Percentiles rank a stretch among this genome's conserved stretches.
Conservation (phyloP, 1,140 invertebrate species). For the Dendrolimus kikuchii region DNA sequence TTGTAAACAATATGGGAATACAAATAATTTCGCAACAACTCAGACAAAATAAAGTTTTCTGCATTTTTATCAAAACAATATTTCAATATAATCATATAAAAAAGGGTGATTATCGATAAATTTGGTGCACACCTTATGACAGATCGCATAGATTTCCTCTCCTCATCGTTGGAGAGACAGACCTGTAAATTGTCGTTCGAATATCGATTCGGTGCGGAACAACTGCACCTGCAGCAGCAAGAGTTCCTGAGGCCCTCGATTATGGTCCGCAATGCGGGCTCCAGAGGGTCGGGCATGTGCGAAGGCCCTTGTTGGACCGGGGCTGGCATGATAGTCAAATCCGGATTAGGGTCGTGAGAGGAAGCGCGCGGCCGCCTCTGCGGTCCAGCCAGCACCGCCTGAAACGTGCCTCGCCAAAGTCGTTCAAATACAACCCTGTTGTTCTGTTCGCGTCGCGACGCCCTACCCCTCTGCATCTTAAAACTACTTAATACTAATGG, state of each 20-base stretch:
- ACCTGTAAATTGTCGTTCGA: slow-evolving; percentile 71
- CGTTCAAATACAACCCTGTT: slow-evolving; percentile 75
- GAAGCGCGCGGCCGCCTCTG: slow-evolving; percentile 47
- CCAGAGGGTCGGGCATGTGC: slow-evolving; percentile 35
- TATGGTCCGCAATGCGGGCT: slow-evolving; percentile 58
- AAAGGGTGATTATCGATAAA: slow-evolving; percentile 28
- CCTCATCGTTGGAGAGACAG: slow-evolving; percentile 66
- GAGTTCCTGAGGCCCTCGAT: slow-evolving; percentile 47
- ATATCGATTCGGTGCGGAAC: slow-evolving; percentile 36
- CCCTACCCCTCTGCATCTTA: slow-evolving; percentile 63
- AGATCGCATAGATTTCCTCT: slow-evolving; percentile 73
- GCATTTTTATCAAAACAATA: too few species aligned
- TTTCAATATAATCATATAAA: too few species aligned
- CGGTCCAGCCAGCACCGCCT: slow-evolving; percentile 60
- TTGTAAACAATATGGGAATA: slow-evolving; percentile 5
- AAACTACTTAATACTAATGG: slow-evolving; percentile 55
- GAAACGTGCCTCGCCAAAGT: slow-evolving; percentile 76
- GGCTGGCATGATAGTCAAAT: slow-evolving; percentile 18
- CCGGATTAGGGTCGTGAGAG: slow-evolving; percentile 73
- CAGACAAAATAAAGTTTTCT: too few species aligned
- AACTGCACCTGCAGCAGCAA: slow-evolving; percentile 61
- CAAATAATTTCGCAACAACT: too few species aligned
- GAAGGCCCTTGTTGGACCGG: slow-evolving; percentile 27
- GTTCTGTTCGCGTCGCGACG: slow-evolving; percentile 62
- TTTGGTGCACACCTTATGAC: slow-evolving; percentile 74